A percentile compares a stretch with the other conserved stretches of the same genome.
Conservation (phyloP, 2,888 invertebrate species). For the Patella pellucida region DNA sequence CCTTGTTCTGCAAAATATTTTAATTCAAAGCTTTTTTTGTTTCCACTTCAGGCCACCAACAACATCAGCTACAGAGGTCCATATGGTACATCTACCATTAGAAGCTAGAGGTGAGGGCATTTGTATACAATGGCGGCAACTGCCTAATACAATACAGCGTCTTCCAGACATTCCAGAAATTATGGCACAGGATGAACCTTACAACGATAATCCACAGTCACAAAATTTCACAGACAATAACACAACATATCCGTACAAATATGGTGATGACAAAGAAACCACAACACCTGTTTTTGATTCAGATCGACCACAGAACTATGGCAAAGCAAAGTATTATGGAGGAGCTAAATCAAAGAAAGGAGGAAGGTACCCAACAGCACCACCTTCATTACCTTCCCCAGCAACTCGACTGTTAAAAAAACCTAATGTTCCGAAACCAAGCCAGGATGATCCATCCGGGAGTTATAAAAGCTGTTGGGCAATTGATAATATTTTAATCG, state of each 20-base stretch:
- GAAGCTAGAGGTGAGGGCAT: slow-evolving; percentile 54
- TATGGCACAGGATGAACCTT: neutral
- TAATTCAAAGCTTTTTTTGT: neutral
- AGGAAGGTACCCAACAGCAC: no score
- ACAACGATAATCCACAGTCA: neutral
- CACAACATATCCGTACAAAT: neutral
- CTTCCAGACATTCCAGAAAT: no score
- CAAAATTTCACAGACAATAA: neutral
- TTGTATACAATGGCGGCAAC: slow-evolving; percentile 65
- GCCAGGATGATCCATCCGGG: no score
- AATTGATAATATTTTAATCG: slow-evolving; percentile 70
- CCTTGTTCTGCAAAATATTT: no score
- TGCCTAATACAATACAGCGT: slow-evolving; percentile 11
- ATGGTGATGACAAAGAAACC: neutral
- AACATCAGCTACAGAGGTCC: slow-evolving; percentile 41
- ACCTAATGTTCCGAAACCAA: no score
- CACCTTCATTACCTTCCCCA: no score
- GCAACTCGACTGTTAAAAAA: no score
- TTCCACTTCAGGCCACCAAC: slow-evolving; percentile 40
- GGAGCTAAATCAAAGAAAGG: no score
- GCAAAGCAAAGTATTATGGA: no score
- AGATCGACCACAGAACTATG: neutral
- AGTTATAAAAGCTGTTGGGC: slow-evolving; percentile 68
- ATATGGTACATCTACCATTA: slow-evolving; percentile 65
- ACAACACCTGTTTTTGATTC: neutral